Base-by-base conservation (phyloP, 1,140 invertebrate species). In the Papilio xuthus region DNA sequence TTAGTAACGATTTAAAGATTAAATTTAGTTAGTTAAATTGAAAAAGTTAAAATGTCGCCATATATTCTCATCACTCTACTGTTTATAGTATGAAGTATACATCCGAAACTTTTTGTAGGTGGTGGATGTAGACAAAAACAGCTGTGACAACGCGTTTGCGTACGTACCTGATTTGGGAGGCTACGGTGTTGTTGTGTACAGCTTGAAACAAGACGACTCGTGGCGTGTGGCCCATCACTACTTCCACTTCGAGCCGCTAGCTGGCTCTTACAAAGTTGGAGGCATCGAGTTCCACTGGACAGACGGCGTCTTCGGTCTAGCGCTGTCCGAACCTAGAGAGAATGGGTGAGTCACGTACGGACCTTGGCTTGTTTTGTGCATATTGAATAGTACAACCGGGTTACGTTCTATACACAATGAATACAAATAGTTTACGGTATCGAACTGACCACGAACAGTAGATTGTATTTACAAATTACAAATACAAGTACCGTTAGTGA, bases 251-350 rank as follows among this genome's bases (percentile, higher is more conserved):
- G 97, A 98, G 88, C 97, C 97, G 0, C 87, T 97, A 12, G 94
- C 96, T 79, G 96, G 96, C 10, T 95, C 96, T 77, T 97, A 95
- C 84, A 96, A 96, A 83, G 95, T 97, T 9, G 96, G 95, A 26
- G 96, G 96, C 7, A 94, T 96, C 4, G 95, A 96, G 82, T 97
- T 97, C 94, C 96, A 97, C 86, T 97, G 96, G 96, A 96, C 96
- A 0, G 97, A 97, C 88, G 96, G 97, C 12, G 93, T 97, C 0
- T 97, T 97, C 79, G 96, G 96, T 41, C 79, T 97, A 79, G 96
- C 96, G 4, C 86, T 97, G 23, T 96, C 96, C 1, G 94, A 95
- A 28, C 90, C 90, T n/a, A 93, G 94, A 69, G 86, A 91, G 1
- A 95, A 95, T 82, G 94, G 95, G 94, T 94, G 82, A 89, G 82